Evolutionary conservation across 2,113 vertebrate species (phyloP).

Genomic region (Cyprinodon brontotheroides): DNA sequence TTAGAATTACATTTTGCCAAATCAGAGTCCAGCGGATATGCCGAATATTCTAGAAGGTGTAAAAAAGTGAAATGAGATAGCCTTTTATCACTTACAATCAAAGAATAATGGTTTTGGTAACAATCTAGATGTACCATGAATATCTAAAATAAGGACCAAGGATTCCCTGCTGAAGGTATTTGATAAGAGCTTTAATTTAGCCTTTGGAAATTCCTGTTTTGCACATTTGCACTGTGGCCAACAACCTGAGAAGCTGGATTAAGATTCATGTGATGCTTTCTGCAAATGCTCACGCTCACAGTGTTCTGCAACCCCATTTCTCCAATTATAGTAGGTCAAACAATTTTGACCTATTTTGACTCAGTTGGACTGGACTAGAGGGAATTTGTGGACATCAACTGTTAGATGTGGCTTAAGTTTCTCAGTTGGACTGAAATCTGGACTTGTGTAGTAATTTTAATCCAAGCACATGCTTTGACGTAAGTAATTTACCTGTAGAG

Average conservation of each 20-base stretch:
- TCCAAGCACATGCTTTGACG: too few species aligned
- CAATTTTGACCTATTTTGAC: neutral
- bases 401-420: too few species aligned
- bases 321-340: neutral
- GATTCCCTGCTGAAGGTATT: conserved; percentile 57
- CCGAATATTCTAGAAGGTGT: conserved; percentile 61
- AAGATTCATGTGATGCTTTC: neutral
- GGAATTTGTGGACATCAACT: too few species aligned
- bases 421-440: too few species aligned
- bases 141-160: conserved; percentile 64
- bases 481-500: too few species aligned
- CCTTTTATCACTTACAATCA: conserved; percentile 71
- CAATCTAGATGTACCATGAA: conserved; percentile 65
- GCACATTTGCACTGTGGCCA: conserved; percentile 28
- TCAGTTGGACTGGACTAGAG: too few species aligned
- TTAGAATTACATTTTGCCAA: conserved; percentile 82
- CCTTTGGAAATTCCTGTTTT: conserved; percentile 49
- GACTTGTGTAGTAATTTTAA: too few species aligned
- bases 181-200: conserved; percentile 57
- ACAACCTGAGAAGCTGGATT: conserved; percentile 22
- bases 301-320: neutral
- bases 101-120: conserved; percentile 70
- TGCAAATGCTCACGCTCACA: neutral
- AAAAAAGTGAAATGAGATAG: conserved; percentile 64
- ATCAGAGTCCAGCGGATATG: conserved; percentile 73